These are phyloP conservation scores for Latrodectus elegans DNA, from an alignment of 2,888 invertebrate genomes.

Conservation along the genomic window DNA sequence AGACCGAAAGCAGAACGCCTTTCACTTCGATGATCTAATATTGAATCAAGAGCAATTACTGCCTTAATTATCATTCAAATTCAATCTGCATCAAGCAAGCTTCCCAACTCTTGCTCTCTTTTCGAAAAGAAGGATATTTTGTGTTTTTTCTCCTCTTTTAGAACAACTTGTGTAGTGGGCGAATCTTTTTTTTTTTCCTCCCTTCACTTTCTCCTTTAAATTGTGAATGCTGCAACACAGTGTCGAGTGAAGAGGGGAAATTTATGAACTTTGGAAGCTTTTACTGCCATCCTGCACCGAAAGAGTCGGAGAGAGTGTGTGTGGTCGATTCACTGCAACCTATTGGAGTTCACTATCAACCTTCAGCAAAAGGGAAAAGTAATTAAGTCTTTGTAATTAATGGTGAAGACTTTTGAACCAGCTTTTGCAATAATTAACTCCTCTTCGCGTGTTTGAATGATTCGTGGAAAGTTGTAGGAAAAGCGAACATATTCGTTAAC, in stretches of 20 bases:
- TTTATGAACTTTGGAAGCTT: slow-evolving; percentile 6
- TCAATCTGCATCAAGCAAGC: slow-evolving; percentile 21
- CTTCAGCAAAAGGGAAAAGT: slow-evolving; percentile 19
- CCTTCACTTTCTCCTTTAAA: not conserved
- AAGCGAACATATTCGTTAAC: too few species aligned
- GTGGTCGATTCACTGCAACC: slow-evolving; percentile 2
- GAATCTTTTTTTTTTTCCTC: not conserved
- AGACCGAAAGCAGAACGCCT: not conserved
- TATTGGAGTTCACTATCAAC: not conserved
- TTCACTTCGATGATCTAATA: slow-evolving; percentile 3
- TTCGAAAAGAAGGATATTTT: not conserved
- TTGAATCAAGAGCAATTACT: slow-evolving; percentile 14
- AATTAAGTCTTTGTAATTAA: slow-evolving; percentile 62
- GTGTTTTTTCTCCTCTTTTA: slow-evolving; percentile 12
- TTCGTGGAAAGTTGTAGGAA: too few species aligned
- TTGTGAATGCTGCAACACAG: not conserved
- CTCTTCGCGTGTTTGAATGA: slow-evolving; percentile 13
- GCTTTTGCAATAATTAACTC: slow-evolving; percentile 58
- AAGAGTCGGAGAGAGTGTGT: too few species aligned
- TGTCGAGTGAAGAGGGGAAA: slow-evolving; percentile 9
- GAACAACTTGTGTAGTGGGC: not conserved
- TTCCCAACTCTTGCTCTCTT: not conserved
- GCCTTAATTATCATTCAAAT: slow-evolving; percentile 28
- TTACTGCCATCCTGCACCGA: too few species aligned
- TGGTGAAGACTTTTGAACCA: slow-evolving; percentile 50